phyloP scores from a whole-genome alignment of 2,113 vertebrate species.

The Nanger granti region DNA sequence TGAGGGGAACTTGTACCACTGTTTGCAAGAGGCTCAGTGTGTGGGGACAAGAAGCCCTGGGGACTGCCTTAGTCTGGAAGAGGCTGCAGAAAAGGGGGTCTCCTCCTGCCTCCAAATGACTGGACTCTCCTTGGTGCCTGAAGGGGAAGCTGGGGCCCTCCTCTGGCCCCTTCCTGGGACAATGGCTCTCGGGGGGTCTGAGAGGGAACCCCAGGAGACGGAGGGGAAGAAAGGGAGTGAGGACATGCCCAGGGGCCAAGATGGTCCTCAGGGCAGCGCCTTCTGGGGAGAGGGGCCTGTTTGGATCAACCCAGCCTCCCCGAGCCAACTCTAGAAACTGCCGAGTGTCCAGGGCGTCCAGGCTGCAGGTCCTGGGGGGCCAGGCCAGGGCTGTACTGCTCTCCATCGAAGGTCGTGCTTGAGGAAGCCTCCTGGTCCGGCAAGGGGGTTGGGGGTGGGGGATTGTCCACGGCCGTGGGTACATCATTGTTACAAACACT shows the following conservation, averaged over 20 bases:
- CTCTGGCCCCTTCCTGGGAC: not conserved
- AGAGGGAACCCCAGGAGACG: not conserved
- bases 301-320: rapidly evolving
- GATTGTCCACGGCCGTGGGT: conserved; percentile 68
- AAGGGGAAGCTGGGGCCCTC: not conserved
- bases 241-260: not conserved
- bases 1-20: not conserved
- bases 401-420: conserved; percentile 42
- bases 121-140: not conserved
- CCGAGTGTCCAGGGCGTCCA: not conserved
- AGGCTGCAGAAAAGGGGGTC: not conserved
- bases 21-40: not conserved
- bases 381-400: conserved; percentile 38
- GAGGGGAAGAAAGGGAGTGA: not conserved
- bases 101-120: not conserved
- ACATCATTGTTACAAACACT: conserved; percentile 65
- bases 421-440: conserved; percentile 40
- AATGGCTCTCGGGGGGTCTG: not conserved
- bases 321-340: not conserved
- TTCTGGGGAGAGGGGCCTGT: not conserved
- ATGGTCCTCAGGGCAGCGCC: not conserved
- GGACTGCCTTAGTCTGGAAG: not conserved
- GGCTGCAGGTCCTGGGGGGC: not conserved
- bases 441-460: not conserved
- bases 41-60: not conserved